These are phyloP conservation scores for Stenotaenia linearis DNA, from an alignment of 2,888 invertebrate species.

Conservation along the genomic window DNA sequence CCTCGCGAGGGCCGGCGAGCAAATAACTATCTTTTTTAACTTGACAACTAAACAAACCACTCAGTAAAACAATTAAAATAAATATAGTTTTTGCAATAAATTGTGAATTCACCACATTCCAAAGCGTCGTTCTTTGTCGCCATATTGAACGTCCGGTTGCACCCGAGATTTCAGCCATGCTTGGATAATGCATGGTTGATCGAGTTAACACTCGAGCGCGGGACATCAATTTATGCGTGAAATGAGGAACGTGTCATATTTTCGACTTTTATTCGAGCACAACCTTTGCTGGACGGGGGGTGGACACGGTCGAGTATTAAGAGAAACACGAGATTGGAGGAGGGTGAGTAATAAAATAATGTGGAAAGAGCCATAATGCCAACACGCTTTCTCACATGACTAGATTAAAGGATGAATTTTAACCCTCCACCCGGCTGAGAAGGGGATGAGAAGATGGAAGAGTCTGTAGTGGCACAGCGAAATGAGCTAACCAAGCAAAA, in stretches of 20 bases:
- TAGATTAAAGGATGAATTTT: conserved; percentile 23
- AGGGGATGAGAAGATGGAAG: not conserved
- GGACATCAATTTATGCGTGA: conserved; percentile 17
- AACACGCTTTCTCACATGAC: conserved; percentile 24
- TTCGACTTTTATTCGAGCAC: not conserved
- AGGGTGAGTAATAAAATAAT: conserved; percentile 7
- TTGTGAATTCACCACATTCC: too few relatives aligned
- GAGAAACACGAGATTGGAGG: conserved; percentile 17
- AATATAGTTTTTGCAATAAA: too few relatives aligned
- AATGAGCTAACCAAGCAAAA: conserved; percentile 24
- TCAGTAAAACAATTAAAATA: too few relatives aligned
- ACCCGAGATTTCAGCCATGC: not conserved
- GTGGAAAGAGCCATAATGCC: not conserved
- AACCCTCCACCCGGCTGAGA: not conserved
- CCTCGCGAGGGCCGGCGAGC: not conserved
- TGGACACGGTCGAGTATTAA: conserved; percentile 1
- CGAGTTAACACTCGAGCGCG: not conserved
- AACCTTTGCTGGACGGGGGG: not conserved
- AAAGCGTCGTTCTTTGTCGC: too few relatives aligned
- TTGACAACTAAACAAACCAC: too few relatives aligned
- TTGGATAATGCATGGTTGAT: not conserved
- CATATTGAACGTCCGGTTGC: too few relatives aligned
- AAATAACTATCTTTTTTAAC: not conserved
- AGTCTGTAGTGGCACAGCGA: not conserved
- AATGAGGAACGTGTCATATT: conserved; percentile 23